phyloP scores from a whole-genome alignment of 1,140 invertebrate genomes.

The Drosophila kikkawai region DNA sequence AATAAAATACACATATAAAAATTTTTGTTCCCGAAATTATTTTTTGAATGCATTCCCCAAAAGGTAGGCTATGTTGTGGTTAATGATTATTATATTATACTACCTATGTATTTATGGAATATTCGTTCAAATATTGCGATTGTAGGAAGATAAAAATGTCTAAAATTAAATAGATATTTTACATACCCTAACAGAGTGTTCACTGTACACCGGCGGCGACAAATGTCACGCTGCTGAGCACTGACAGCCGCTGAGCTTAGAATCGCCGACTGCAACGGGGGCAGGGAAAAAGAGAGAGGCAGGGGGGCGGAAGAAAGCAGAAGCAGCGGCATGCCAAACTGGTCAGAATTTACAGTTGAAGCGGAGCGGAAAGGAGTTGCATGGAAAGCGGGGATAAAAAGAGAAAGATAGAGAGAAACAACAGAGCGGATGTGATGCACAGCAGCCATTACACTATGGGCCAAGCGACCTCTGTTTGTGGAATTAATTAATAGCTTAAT shows the following conservation, averaged over 20 bases:
- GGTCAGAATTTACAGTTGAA: conserved; percentile 30
- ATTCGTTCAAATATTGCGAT: too few species aligned
- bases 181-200: not conserved
- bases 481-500: too few species aligned
- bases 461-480: too few species aligned
- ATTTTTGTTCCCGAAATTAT: not conserved
- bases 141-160: not conserved
- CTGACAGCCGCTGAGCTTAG: conserved; percentile 58
- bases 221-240: conserved; percentile 68
- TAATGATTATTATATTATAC: too few species aligned
- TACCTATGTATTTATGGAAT: too few species aligned
- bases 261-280: conserved; percentile 59
- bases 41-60: not conserved
- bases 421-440: not conserved
- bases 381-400: conserved; percentile 28
- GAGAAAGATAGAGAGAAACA: too few species aligned
- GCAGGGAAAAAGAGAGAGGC: conserved; percentile 14
- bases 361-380: conserved; percentile 13
- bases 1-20: not conserved
- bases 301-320: conserved; percentile 6
- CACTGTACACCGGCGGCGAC: conserved; percentile 36
- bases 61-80: not conserved
- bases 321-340: conserved; percentile 17
- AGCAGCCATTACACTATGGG: not conserved
- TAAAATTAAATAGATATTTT: not conserved